These are phyloP conservation scores for Dusona sp. DNA, from an alignment of 2,888 invertebrate species.

Conservation along the genomic window DNA sequence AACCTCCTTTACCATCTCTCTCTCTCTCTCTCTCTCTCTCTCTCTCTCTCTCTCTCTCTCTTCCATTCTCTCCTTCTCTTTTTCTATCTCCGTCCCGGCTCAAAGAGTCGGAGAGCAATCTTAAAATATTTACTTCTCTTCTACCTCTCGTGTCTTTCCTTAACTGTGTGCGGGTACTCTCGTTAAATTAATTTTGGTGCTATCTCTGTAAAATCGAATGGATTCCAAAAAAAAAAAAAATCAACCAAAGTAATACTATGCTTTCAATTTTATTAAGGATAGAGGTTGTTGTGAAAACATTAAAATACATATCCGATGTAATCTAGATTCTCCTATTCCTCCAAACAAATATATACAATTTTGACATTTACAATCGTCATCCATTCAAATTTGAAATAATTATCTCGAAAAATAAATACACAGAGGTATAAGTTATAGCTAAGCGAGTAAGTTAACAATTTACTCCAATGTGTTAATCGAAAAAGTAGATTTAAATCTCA, in stretches of 20 bases:
- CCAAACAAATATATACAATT: background rate
- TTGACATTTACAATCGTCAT: background rate
- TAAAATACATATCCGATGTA: too few species aligned
- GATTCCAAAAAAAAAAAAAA: conserved; percentile 9
- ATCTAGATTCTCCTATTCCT: too few species aligned
- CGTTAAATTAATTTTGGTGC: conserved; percentile 42
- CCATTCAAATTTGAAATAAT: background rate
- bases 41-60: conserved; percentile 18
- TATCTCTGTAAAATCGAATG: conserved; percentile 15
- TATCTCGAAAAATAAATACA: background rate
- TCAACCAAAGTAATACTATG: background rate
- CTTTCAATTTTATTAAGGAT: background rate
- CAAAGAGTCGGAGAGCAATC: conserved; percentile 33
- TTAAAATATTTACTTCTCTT: conserved; percentile 60
- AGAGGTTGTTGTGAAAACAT: too few species aligned
- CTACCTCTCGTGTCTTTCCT: conserved; percentile 6
- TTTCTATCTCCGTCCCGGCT: conserved; percentile 16
- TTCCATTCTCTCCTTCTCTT: conserved; percentile 1
- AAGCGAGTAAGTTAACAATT: background rate
- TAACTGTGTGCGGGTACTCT: conserved; percentile 13
- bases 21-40: conserved; percentile 13
- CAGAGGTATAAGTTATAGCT: background rate
- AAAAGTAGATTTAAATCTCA: background rate
- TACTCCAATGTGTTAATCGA: background rate
- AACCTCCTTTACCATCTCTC: conserved; percentile 21